phyloP scores from a whole-genome alignment of 2,888 invertebrate genomes.

The Protophormia terraenovae region DNA sequence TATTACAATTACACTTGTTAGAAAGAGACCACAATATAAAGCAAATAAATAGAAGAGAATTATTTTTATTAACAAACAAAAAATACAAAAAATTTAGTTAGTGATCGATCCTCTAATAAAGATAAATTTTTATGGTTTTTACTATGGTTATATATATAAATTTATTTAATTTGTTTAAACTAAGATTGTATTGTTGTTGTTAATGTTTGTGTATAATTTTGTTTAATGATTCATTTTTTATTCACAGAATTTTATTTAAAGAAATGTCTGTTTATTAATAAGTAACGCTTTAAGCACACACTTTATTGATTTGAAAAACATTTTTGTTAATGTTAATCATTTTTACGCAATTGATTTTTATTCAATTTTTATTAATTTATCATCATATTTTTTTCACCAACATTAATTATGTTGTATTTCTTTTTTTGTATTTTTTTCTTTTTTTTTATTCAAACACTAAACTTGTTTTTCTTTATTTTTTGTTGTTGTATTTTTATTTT shows the following conservation, averaged over 20 bases:
- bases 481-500: constrained; percentile 55
- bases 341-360: neutral
- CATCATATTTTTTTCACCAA: neutral
- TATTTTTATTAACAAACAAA: constrained; percentile 20
- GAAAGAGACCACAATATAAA: constrained; percentile 50
- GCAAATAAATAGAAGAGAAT: neutral
- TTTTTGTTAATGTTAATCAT: neutral
- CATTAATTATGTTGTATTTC: constrained; percentile 1
- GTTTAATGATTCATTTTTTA: constrained; percentile 46
- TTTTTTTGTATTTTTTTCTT: constrained; percentile 10
- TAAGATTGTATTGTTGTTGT: neutral
- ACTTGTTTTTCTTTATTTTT: constrained; percentile 41
- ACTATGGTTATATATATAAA: neutral
- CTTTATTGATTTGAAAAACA: neutral
- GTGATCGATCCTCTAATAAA: constrained; percentile 13
- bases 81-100: constrained; percentile 28
- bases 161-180: constrained; percentile 3
- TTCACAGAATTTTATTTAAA: constrained; percentile 34
- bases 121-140: constrained; percentile 31
- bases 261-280: neutral
- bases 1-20: constrained; percentile 30
- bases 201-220: constrained; percentile 14
- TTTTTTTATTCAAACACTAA: constrained; percentile 26
- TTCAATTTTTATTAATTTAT: constrained; percentile 19
- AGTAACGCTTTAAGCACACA: constrained; percentile 6